Evolutionary conservation across 1,140 invertebrate genomes (phyloP).

Genomic region (Drosophila nebulosa): DNA sequence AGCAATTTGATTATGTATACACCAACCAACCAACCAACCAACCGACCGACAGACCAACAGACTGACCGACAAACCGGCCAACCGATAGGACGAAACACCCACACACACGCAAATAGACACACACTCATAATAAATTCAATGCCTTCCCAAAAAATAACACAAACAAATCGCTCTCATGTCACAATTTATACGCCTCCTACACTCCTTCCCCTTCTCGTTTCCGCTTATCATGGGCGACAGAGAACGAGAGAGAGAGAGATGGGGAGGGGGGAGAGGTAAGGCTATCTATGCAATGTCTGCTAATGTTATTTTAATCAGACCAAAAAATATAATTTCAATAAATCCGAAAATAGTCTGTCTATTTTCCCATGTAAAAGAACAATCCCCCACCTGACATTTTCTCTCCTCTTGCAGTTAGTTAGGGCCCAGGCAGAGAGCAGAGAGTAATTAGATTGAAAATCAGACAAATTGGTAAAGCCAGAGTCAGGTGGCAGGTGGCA

Average conservation of each 20-base stretch:
- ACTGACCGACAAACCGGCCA: neutral
- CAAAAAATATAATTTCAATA: slow-evolving; percentile 48
- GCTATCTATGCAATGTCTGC: slow-evolving; percentile 1
- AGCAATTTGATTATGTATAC: slow-evolving; percentile 30
- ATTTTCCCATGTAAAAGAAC: slow-evolving; percentile 24
- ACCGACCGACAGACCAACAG: neutral
- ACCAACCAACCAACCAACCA: neutral
- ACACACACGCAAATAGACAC: neutral
- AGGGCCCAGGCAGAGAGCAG: slow-evolving; percentile 8
- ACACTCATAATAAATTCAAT: slow-evolving; percentile 44
- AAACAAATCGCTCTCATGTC: slow-evolving; percentile 28
- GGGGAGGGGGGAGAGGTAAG: too few species aligned
- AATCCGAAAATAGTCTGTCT: slow-evolving; percentile 10
- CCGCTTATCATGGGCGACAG: too few species aligned
- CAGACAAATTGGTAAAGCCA: slow-evolving; percentile 18
- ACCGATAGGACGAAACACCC: neutral
- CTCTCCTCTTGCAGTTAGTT: slow-evolving; percentile 6
- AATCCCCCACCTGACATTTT: slow-evolving; percentile 4
- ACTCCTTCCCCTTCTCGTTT: neutral
- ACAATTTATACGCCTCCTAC: slow-evolving; percentile 20
- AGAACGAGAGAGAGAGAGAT: too few species aligned
- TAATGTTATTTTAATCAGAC: slow-evolving; percentile 55
- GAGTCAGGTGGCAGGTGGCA: neutral
- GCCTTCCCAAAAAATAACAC: slow-evolving; percentile 15
- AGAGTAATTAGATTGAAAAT: slow-evolving; percentile 46